phyloP scores from a whole-genome alignment of 2,888 invertebrate species.

The Acrocyrtus sp. region DNA sequence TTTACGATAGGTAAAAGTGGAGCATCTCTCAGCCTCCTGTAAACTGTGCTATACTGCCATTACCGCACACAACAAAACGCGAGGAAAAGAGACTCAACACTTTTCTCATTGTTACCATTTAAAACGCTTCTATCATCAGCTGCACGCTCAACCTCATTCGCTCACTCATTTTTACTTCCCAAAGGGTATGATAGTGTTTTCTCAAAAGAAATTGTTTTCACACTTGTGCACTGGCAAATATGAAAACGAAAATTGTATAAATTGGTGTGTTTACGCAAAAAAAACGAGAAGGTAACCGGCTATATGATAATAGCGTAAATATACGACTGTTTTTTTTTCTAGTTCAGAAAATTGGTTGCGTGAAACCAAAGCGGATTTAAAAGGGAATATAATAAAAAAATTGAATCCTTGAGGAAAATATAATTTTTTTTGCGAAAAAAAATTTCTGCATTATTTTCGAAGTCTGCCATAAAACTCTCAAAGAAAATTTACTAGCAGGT shows the following conservation, averaged over 20 bases:
- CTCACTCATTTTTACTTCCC: too few relatives aligned
- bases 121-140: conserved; percentile 14
- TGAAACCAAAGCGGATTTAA: conserved; percentile 32
- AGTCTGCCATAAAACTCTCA: not conserved
- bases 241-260: not conserved
- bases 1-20: conserved; percentile 18
- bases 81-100: too few relatives aligned
- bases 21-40: conserved; percentile 1
- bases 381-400: conserved; percentile 7
- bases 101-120: too few relatives aligned
- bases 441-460: not conserved
- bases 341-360: conserved; percentile 5
- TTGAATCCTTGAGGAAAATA: not conserved
- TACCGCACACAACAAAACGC: conserved; percentile 11
- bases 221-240: conserved; percentile 1
- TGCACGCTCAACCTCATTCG: conserved; percentile 25
- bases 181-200: too few relatives aligned
- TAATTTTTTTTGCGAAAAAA: not conserved
- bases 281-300: not conserved
- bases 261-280: not conserved
- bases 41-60: too few relatives aligned
- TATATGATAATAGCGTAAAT: not conserved
- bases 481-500: too few relatives aligned
- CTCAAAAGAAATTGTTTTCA: not conserved
- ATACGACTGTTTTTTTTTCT: not conserved